Percentiles rank a stretch among this genome's conserved stretches.
phyloP scores from a whole-genome alignment of 2,888 invertebrate genomes.

The Watsonalla cultraria region DNA sequence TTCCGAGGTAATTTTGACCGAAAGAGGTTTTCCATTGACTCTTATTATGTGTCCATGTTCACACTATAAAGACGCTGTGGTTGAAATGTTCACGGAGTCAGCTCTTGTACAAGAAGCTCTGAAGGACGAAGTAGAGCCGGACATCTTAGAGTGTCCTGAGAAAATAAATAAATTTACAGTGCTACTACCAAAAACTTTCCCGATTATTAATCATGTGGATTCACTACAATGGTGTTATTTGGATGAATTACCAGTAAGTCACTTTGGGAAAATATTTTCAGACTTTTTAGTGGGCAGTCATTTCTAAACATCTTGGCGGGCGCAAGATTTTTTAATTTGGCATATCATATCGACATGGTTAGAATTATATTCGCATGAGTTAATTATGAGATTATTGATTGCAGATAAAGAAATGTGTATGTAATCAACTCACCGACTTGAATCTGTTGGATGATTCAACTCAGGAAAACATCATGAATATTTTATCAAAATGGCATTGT shows the following conservation, averaged over 20 bases:
- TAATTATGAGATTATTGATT: constrained; percentile 13
- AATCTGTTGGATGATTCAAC: constrained; percentile 57
- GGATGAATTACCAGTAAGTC: constrained; percentile 52
- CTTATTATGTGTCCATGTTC: constrained; percentile 53
- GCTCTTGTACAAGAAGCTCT: constrained; percentile 41
- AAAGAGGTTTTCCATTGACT: constrained; percentile 64
- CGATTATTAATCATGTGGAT: constrained; percentile 44
- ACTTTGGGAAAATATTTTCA: too few relatives aligned
- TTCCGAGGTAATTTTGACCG: constrained; percentile 38
- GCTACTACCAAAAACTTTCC: constrained; percentile 55
- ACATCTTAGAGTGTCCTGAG: constrained; percentile 45
- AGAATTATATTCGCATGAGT: too few relatives aligned
- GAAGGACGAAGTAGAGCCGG: constrained; percentile 33
- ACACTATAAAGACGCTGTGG: constrained; percentile 48
- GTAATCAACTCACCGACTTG: constrained; percentile 59
- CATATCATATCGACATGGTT: too few relatives aligned
- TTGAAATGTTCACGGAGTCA: constrained; percentile 44
- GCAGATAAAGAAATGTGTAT: constrained; percentile 69
- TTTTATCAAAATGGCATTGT: constrained; percentile 69
- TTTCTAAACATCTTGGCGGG: too few relatives aligned
- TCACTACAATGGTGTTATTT: constrained; percentile 58
- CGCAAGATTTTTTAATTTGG: too few relatives aligned
- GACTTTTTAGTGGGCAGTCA: too few relatives aligned
- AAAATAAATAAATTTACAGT: constrained; percentile 56
- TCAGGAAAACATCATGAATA: constrained; percentile 63